Percentiles rank a stretch among this genome's conserved stretches.
Evolutionary conservation across 2,113 vertebrate species (phyloP).

Genomic region (Antechinus flavipes): DNA sequence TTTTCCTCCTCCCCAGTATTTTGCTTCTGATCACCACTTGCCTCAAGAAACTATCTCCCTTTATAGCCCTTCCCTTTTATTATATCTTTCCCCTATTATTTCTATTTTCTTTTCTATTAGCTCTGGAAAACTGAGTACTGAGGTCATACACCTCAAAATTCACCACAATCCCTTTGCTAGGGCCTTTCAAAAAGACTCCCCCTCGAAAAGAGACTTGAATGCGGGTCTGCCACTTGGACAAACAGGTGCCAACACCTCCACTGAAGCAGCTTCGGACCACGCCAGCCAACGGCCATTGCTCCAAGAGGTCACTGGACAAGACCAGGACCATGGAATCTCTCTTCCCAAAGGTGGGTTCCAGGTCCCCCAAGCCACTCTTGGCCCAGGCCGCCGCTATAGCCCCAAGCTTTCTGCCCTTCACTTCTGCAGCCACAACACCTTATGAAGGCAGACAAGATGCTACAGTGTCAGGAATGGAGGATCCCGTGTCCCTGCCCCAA

Average conservation of each 20-base stretch:
- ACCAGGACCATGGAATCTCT: conserved; percentile 88
- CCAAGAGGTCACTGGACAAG: conserved; percentile 80
- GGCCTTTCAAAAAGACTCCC: conserved; percentile 97
- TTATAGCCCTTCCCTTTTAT: too few relatives aligned
- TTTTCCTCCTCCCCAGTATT: too few relatives aligned
- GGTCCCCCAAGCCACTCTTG: conserved; percentile 58
- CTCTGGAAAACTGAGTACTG: conserved; percentile 82
- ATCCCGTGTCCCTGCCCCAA: conserved; percentile 85
- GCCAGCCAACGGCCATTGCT: too few relatives aligned
- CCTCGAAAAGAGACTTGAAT: conserved; percentile 88
- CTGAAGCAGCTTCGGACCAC: too few relatives aligned
- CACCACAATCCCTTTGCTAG: conserved; percentile 98
- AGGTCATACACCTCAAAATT: conserved; percentile 98
- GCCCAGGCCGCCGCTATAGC: too few relatives aligned
- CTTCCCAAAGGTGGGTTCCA: conserved; percentile 89
- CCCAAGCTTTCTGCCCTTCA: conserved; percentile 88
- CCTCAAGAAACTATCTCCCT: too few relatives aligned
- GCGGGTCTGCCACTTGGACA: neutral
- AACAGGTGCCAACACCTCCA: too few relatives aligned
- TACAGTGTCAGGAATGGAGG: conserved; percentile 76
- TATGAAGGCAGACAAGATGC: conserved; percentile 89
- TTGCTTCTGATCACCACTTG: too few relatives aligned
- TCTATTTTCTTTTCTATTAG: too few relatives aligned
- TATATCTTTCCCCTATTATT: too few relatives aligned
- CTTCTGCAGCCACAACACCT: conserved; percentile 85